phyloP scores from a whole-genome alignment of 2,797 vertebrate species.

The Chelonia mydas region DNA sequence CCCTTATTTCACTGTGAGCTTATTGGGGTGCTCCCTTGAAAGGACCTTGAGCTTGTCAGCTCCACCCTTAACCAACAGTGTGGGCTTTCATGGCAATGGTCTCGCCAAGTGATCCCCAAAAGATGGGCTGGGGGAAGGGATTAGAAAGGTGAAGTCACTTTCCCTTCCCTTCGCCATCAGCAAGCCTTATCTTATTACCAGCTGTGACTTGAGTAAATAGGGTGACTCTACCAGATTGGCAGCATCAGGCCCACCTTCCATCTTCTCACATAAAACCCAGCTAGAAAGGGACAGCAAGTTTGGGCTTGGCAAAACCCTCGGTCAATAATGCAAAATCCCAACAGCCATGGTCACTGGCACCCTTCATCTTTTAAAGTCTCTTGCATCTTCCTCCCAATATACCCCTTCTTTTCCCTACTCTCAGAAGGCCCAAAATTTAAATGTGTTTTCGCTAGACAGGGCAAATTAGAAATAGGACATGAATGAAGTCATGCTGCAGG shows the following conservation, averaged over 20 bases:
- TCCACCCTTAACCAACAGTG: neutral
- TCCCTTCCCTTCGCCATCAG: neutral
- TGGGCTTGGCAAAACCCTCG: neutral
- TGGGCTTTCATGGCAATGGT: neutral
- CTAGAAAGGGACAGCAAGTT: neutral
- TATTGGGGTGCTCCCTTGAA: neutral
- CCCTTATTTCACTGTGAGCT: neutral
- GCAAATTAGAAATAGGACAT: neutral
- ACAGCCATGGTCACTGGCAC: neutral
- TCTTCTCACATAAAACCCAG: neutral
- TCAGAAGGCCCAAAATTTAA: neutral
- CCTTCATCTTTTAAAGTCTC: neutral
- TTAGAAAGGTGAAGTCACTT: neutral
- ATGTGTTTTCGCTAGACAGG: neutral
- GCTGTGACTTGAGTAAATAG: neutral
- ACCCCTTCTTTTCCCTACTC: neutral
- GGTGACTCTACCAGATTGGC: neutral
- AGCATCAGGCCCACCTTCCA: neutral
- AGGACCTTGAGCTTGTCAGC: neutral
- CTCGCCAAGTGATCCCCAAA: neutral
- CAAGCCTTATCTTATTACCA: neutral
- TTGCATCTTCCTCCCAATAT: neutral
- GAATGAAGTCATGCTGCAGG: constrained; percentile 1
- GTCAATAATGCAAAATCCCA: rapidly evolving
- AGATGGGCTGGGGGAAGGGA: neutral